Percentiles rank a stretch among this genome's conserved stretches.
Evolutionary conservation across 2,888 invertebrate genomes (phyloP).

Genomic region (Drosophila lacicola): DNA sequence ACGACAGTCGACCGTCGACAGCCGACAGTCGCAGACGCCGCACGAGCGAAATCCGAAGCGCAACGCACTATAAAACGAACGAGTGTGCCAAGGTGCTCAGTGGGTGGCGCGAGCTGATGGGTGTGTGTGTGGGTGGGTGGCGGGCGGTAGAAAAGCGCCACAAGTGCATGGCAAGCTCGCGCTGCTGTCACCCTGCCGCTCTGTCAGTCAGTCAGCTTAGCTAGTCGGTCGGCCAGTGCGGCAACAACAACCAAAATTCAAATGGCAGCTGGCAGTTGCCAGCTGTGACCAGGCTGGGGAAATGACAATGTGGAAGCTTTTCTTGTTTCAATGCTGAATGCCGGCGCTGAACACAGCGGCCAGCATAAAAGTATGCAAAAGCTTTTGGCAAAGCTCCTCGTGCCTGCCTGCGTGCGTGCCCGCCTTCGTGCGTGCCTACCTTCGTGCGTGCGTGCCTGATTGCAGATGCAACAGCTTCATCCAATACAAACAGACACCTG

Average conservation of each 20-base stretch:
- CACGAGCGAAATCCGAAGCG: conserved; percentile 31
- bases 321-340: conserved; percentile 24
- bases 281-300: conserved; percentile 50
- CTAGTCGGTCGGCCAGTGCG: background rate
- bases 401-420: no score
- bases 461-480: no score
- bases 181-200: conserved; percentile 1
- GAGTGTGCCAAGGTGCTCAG: conserved; percentile 13
- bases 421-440: no score
- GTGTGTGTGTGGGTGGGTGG: background rate
- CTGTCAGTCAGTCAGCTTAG: background rate
- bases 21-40: conserved; percentile 19
- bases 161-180: conserved; percentile 59
- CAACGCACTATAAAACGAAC: conserved; percentile 13
- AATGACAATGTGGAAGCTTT: conserved; percentile 31
- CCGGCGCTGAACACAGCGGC: conserved; percentile 3
- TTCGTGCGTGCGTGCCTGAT: no score
- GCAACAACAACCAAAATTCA: conserved; percentile 15
- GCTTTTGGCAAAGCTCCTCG: conserved; percentile 49
- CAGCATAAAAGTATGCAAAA: conserved; percentile 42
- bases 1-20: conserved; percentile 20
- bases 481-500: no score
- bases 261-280: conserved; percentile 28
- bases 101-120: background rate
- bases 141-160: conserved; percentile 38